Evolutionary conservation across 2,797 vertebrate genomes (phyloP).

Genomic region (Eleutherodactylus coqui): DNA sequence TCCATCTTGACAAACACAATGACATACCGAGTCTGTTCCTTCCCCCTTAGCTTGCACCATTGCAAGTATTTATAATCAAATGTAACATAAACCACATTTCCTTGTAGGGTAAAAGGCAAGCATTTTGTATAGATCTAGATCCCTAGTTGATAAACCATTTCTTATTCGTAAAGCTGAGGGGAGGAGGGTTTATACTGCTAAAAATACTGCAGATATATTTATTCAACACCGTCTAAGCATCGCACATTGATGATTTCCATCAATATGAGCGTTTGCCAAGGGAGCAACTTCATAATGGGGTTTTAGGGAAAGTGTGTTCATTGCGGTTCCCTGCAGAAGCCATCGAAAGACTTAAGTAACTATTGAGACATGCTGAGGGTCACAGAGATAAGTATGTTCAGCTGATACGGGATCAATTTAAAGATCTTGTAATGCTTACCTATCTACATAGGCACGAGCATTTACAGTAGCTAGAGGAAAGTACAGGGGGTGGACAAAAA

Average conservation of each 20-base stretch:
- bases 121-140: slow-evolving; percentile 14
- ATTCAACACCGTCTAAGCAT: neutral
- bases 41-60: slow-evolving; percentile 8
- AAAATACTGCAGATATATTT: neutral
- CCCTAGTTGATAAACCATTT: neutral
- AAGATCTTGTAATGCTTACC: neutral
- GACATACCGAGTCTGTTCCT: neutral
- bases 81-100: slow-evolving; percentile 30
- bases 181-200: neutral
- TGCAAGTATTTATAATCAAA: slow-evolving; percentile 40
- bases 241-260: neutral
- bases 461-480: too few relatives aligned
- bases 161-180: neutral
- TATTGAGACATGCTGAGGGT: neutral
- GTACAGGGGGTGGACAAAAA: too few relatives aligned
- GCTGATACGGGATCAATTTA: neutral
- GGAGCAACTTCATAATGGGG: neutral
- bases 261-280: neutral
- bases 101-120: slow-evolving; percentile 27
- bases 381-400: neutral
- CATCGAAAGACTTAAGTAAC: too few relatives aligned
- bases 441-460: too few relatives aligned
- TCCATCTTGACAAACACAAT: neutral
- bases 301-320: too few relatives aligned
- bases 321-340: too few relatives aligned